These are phyloP conservation scores for Watsonalla binaria DNA, from an alignment of 2,888 invertebrate species.

Conservation along the genomic window DNA sequence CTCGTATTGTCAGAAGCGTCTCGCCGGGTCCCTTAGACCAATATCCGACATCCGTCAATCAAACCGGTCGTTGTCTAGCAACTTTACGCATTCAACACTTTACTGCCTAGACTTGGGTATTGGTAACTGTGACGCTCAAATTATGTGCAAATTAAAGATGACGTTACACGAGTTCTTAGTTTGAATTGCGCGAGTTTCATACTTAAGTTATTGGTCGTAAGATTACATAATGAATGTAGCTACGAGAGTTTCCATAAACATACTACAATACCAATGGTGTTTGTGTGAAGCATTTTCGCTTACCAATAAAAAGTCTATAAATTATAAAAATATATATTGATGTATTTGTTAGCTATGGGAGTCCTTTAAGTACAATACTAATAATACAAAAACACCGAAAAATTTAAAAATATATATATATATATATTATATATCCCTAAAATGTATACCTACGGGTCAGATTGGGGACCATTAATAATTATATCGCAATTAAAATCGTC, in stretches of 20 bases:
- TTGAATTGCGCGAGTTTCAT: background rate
- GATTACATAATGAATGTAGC: constrained; percentile 9
- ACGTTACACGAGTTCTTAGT: background rate
- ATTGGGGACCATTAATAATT: too few species aligned
- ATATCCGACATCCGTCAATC: constrained; percentile 7
- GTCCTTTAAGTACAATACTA: too few species aligned
- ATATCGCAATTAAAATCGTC: background rate
- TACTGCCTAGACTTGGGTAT: constrained; percentile 21
- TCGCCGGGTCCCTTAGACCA: background rate
- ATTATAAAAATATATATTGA: too few species aligned
- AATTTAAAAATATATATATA: too few species aligned
- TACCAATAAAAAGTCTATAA: too few species aligned
- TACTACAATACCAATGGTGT: too few species aligned
- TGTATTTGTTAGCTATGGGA: too few species aligned
- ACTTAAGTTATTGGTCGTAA: constrained; percentile 1
- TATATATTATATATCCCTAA: too few species aligned
- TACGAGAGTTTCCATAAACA: too few species aligned
- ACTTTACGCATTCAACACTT: constrained; percentile 37
- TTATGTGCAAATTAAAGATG: constrained; percentile 6
- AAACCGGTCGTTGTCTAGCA: constrained; percentile 23
- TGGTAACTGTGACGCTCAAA: constrained; percentile 19
- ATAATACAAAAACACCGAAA: too few species aligned
- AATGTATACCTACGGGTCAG: too few species aligned
- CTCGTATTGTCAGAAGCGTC: background rate
- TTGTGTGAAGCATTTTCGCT: too few species aligned